Evolutionary conservation across 2,888 invertebrate species (phyloP).

Genomic region (Dexiosoma caninum): DNA sequence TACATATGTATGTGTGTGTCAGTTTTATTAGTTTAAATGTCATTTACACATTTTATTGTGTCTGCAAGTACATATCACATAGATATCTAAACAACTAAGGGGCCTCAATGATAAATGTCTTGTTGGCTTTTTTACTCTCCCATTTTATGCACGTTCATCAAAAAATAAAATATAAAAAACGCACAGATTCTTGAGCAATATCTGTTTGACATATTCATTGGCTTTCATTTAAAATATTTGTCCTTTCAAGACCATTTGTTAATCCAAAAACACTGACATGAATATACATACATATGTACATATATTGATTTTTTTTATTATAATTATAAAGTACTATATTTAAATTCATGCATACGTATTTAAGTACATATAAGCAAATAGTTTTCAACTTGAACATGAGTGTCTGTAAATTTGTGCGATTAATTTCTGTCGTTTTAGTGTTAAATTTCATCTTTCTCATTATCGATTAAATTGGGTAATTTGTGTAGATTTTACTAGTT

Average conservation of each 20-base stretch:
- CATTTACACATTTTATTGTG: constrained; percentile 10
- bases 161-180: background rate
- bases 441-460: too few species aligned
- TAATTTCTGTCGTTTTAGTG: too few species aligned
- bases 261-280: constrained; percentile 16
- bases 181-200: constrained; percentile 8
- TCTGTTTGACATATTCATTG: constrained; percentile 37
- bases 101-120: constrained; percentile 23
- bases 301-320: constrained; percentile 22
- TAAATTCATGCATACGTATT: too few species aligned
- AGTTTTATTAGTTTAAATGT: constrained; percentile 2
- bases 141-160: constrained; percentile 43
- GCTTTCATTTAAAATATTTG: background rate
- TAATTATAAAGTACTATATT: too few species aligned
- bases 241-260: background rate
- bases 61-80: background rate
- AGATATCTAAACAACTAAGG: background rate
- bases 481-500: too few species aligned
- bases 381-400: too few species aligned
- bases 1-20: background rate
- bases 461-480: too few species aligned
- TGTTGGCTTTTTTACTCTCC: background rate
- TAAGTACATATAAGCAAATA: too few species aligned
- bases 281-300: constrained; percentile 5
- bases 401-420: too few species aligned